Percentiles rank a stretch among this genome's conserved stretches.
phyloP scores from a whole-genome alignment of 2,888 invertebrate species.

The Agrochola macilenta region DNA sequence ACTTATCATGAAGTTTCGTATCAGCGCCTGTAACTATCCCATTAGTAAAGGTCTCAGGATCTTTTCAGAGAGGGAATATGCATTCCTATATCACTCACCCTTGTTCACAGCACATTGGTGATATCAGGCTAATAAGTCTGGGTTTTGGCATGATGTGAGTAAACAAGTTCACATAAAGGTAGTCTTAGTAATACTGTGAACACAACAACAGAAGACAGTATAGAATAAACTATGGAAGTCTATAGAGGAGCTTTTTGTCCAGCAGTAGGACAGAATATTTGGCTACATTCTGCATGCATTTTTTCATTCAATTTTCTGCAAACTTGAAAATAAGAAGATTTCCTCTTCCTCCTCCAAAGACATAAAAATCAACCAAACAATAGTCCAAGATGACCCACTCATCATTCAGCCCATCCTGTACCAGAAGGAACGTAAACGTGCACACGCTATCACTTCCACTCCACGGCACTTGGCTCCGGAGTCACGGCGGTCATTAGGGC shows the following conservation, averaged over 20 bases:
- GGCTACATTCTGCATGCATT: not conserved
- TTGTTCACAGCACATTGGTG: not conserved
- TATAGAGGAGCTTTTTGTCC: not conserved
- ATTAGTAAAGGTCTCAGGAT: not conserved
- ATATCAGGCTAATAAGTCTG: not conserved
- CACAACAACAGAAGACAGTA: not conserved
- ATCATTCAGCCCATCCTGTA: slow-evolving; percentile 29
- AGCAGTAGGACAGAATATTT: not conserved
- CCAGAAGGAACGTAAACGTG: slow-evolving; percentile 23
- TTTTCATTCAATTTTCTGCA: no score
- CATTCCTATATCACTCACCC: no score
- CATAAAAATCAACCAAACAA: slow-evolving; percentile 5
- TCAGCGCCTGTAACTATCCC: not conserved
- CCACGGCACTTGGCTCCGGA: slow-evolving; percentile 52
- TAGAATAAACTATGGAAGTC: no score
- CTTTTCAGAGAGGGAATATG: not conserved
- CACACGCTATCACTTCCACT: slow-evolving; percentile 52
- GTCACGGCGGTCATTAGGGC: slow-evolving; percentile 77
- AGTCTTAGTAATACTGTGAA: not conserved
- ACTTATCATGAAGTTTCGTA: not conserved
- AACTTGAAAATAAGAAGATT: not conserved
- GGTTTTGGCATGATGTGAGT: not conserved
- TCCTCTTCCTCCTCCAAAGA: not conserved
- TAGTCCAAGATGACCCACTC: not conserved
- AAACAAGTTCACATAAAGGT: not conserved